These are phyloP conservation scores for Sinosuthora webbiana DNA, from an alignment of 2,113 vertebrate species.

Conservation along the genomic window DNA sequence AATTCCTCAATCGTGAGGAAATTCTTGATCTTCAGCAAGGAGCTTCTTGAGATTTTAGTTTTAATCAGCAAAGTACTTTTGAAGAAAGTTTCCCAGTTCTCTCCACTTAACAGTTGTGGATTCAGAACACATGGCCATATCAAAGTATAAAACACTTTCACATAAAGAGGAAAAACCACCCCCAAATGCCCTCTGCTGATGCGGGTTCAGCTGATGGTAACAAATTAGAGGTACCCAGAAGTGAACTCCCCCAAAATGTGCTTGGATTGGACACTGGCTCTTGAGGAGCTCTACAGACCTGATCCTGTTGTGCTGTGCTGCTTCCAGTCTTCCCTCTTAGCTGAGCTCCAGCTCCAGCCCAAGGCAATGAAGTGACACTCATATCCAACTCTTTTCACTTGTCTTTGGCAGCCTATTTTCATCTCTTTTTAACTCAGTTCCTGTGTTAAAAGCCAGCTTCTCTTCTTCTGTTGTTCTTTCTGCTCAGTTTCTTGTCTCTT, in stretches of 20 bases:
- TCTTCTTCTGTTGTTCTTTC: neutral
- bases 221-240: neutral
- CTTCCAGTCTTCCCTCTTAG: neutral
- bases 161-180: neutral
- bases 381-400: neutral
- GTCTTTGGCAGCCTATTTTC: neutral
- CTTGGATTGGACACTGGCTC: no score
- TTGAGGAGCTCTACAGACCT: neutral
- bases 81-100: neutral
- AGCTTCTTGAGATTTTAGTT: neutral
- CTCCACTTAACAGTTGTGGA: neutral
- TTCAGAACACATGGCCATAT: neutral
- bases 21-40: neutral
- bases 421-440: neutral
- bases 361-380: neutral
- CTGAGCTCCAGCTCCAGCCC: neutral
- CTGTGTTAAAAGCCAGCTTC: neutral
- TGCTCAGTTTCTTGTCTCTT: neutral
- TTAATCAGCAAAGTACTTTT: neutral
- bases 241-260: fast-evolving
- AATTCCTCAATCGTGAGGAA: neutral
- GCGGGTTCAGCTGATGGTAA: neutral
- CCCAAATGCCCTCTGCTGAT: neutral
- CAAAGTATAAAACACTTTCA: neutral
- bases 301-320: neutral